Evolutionary conservation across 2,113 vertebrate genomes (phyloP), one percentile per base, ranked within the genome.

Genomic region (Steatornis caripensis): DNA sequence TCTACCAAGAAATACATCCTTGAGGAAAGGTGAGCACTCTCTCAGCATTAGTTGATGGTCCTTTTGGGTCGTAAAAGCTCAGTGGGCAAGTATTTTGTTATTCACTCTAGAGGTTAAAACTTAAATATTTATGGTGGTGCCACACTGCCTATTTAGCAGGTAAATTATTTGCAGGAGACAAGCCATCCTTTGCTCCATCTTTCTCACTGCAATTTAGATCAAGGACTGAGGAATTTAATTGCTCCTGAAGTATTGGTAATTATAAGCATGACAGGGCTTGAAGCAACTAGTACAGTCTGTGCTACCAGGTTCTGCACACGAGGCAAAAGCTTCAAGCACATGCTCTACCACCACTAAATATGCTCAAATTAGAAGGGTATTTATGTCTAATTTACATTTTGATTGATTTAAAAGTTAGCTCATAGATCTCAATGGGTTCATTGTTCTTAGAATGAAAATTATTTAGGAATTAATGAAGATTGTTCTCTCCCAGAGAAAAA

Each of bases 181-280:
- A 94, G 27, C 45, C 83, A 89, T 71, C 20, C 91, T 93, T 89
- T 78, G 37, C 87, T 92, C 49, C 89, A 87, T 95, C 72, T 91
- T 97, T 93, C 92, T 93, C 81, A 79, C 65, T 95, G 95, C 91
- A 94, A 96, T 96, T 96, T 91, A 95, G 81, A 92, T 95, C 87
- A 96, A 95, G 94, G 84, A 80, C 84, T 85, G 81, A 91, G 77
- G 74, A 87, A 74, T 91, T 79, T 96, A 96, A 95, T 95, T 97
- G 94, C 81, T 91, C 30, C 74, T 93, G 70, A 89, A 95, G 74
- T 89, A 95, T 89, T 95, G 76, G 84, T 91, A 95, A 96, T 96
- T 95, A 94, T 62, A 89, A 97, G 89, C 93, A 79, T 95, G 95
- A 95, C 58, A 41, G 95, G 81, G 91, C 96, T 93, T 92, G 95